Base-by-base conservation (phyloP, 1,140 invertebrate genomes). In the Drosophila azteca region DNA sequence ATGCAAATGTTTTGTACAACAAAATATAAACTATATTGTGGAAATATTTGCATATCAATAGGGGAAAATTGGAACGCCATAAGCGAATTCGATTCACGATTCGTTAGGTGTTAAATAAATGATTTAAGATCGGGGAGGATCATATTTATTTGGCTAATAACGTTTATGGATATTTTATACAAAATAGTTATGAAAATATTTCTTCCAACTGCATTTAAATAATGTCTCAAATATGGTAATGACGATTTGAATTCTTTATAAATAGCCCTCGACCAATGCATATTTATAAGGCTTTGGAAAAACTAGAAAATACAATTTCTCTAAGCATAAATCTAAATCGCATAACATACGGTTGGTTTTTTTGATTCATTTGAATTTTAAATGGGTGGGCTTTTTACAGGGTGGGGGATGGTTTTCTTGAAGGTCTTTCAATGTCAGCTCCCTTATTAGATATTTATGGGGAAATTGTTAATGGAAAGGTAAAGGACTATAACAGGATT, bases 301-400 rank as follows among this genome's bases (percentile, higher is more conserved):
- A 54, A 50, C 67, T 51, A 29, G 68, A 9, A 53, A 41, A 39
- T 49, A 44, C 22, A 49, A 41, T 66, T 41, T 22, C 26, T 8
- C 20, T 70, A 73, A 68, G 70, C 58, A 72, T 73, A 73, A 55
- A 57, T 64, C 44, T 73, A 73, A 55, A 46, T 64, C 44, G 31
- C 57, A 45, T 71, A 52, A 43, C 45, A 50, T 43, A 15, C 17
- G 46, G 29, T 31, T n/a, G n/a, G n/a, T n/a, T n/a, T 31, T 31
- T 52, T 35, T 29, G 6, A 48, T 46, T 24, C 8, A 53, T 53
- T 53, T 39, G 31, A 9, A 39, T 39, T 53, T 41, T 35, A 39
- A 53, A 41, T 53, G 6, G 24, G 11, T 11, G 11, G 3, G 3
- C n/a, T n/a, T 53, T 39, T 39, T 11, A 17, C 24, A 6, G n/a